phyloP scores from a whole-genome alignment of 2,888 invertebrate species.

The Eristalis intricaria region DNA sequence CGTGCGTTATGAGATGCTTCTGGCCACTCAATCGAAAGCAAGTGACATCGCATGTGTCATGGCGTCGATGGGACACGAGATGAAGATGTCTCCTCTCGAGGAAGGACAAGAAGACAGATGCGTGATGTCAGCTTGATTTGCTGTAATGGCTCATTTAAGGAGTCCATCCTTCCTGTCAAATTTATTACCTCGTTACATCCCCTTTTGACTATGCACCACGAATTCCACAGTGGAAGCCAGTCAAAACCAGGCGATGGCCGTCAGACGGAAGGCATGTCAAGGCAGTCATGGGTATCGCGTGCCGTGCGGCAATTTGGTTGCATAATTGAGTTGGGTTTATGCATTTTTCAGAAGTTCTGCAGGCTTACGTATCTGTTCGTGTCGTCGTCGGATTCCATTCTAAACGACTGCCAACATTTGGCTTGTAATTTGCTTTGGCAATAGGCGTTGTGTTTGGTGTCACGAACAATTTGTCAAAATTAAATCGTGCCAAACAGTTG shows the following conservation, averaged over 20 bases:
- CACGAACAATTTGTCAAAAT: conserved; percentile 62
- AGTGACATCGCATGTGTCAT: too few species aligned
- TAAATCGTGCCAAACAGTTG: conserved; percentile 30
- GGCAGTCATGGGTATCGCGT: conserved; percentile 46
- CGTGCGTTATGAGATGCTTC: too few species aligned
- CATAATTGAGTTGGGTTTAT: conserved; percentile 56
- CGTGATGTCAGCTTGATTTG: not conserved
- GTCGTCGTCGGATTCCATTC: conserved; percentile 43
- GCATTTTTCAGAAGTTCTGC: conserved; percentile 53
- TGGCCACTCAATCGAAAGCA: too few species aligned
- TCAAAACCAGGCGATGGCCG: not conserved
- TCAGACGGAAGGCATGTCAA: not conserved
- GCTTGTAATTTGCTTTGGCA: conserved; percentile 36
- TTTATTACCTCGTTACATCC: not conserved
- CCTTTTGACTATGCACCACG: not conserved
- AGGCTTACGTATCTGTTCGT: conserved; percentile 55
- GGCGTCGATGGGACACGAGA: too few species aligned
- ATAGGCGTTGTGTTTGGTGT: conserved; percentile 33
- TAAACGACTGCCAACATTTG: conserved; percentile 42
- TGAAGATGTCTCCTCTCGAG: too few species aligned
- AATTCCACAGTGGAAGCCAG: not conserved
- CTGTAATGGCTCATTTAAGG: not conserved
- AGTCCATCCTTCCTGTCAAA: not conserved
- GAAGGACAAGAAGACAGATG: not conserved
- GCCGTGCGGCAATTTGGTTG: conserved; percentile 45